Conservation (phyloP, 2,797 vertebrate species). For the Hyperoplus lanceolatus region DNA sequence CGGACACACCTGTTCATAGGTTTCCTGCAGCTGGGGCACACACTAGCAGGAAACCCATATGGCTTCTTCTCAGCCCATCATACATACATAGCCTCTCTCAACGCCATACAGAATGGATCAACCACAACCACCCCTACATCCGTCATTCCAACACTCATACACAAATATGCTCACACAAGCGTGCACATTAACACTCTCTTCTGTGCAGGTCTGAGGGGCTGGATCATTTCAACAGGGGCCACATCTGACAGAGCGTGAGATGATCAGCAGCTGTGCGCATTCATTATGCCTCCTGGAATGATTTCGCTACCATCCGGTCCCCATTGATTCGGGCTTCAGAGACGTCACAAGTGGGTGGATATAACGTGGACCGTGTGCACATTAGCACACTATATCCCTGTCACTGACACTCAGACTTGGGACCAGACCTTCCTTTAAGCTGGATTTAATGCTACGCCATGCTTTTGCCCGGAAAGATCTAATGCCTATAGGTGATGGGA, state of each 20-base stretch:
- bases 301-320: conserved; percentile 74
- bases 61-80: conserved; percentile 24
- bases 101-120: conserved; percentile 6
- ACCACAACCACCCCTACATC: neutral
- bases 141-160: conserved; percentile 1
- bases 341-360: conserved; percentile 75
- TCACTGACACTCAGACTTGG: conserved; percentile 64
- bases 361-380: conserved; percentile 70
- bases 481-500: conserved; percentile 67
- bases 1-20: conserved; percentile 14
- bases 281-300: conserved; percentile 75
- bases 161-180: conserved; percentile 36
- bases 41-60: conserved; percentile 32
- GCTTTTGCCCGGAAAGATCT: conserved; percentile 54
- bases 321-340: conserved; percentile 66
- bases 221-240: conserved; percentile 57
- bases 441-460: conserved; percentile 66
- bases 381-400: conserved; percentile 64
- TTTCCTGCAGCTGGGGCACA: conserved; percentile 4
- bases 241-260: conserved; percentile 44
- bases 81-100: conserved; percentile 13
- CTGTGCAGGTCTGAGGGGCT: conserved; percentile 58
- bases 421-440: conserved; percentile 67
- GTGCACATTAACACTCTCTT: conserved; percentile 44
- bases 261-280: conserved; percentile 82